phyloP scores from a whole-genome alignment of 2,888 invertebrate species.

The Drosophila incognita region DNA sequence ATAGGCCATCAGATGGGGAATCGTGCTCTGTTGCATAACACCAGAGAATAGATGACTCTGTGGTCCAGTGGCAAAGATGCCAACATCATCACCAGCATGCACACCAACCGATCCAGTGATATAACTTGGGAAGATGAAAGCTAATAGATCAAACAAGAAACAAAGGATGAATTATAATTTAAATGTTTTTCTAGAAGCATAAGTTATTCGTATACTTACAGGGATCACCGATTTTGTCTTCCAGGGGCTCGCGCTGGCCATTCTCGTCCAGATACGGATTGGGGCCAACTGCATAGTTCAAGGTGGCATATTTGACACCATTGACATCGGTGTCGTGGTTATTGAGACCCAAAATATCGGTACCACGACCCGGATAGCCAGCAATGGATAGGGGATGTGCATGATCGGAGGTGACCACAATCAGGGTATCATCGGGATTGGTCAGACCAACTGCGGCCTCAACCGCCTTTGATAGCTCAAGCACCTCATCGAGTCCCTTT shows the following conservation, averaged over 20 bases:
- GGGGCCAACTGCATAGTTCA: constrained; percentile 90
- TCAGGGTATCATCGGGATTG: constrained; percentile 89
- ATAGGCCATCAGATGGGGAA: constrained; percentile 90
- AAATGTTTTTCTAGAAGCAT: not conserved
- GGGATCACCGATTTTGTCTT: constrained; percentile 44
- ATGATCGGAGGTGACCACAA: constrained; percentile 93
- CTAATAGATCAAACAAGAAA: constrained; percentile 5
- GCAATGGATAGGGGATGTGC: constrained; percentile 91
- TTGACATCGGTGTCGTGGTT: constrained; percentile 86
- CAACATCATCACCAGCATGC: constrained; percentile 92
- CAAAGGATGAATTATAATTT: not conserved
- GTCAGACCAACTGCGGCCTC: constrained; percentile 87
- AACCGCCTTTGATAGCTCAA: constrained; percentile 90
- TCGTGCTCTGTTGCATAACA: constrained; percentile 90
- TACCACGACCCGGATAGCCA: constrained; percentile 88
- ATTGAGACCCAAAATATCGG: constrained; percentile 86
- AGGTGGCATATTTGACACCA: constrained; percentile 88
- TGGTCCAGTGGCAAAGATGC: constrained; percentile 90
- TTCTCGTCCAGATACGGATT: constrained; percentile 69
- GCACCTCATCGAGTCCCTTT: constrained; percentile 91
- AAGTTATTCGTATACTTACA: constrained; percentile 33
- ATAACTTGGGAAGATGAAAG: constrained; percentile 83
- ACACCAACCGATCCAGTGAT: constrained; percentile 87
- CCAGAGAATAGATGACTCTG: constrained; percentile 92
- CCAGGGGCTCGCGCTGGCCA: constrained; percentile 66